phyloP scores from a whole-genome alignment of 2,113 vertebrate genomes.

The Nasalis larvatus region DNA sequence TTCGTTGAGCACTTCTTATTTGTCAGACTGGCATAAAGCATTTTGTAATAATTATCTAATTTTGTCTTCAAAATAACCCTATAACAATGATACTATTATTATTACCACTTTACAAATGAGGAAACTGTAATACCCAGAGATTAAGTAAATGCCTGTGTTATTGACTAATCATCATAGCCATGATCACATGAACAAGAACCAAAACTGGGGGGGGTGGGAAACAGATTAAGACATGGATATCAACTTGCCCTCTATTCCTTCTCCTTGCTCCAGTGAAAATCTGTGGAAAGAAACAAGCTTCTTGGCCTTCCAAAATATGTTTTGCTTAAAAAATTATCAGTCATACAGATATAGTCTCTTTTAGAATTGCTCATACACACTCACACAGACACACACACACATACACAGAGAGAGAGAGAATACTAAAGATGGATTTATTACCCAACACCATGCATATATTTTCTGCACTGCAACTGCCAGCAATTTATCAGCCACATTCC shows the following conservation, averaged over 20 bases:
- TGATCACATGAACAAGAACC: neutral
- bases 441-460: neutral
- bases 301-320: neutral
- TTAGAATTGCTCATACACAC: neutral
- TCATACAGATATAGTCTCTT: neutral
- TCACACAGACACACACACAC: no score
- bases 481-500: conserved; percentile 54
- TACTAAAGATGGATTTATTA: neutral
- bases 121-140: neutral
- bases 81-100: neutral
- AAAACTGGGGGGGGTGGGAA: neutral
- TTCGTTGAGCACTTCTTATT: neutral
- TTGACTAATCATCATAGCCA: neutral
- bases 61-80: conserved; percentile 3
- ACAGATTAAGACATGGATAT: neutral
- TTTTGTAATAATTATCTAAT: neutral
- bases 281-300: neutral
- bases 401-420: neutral
- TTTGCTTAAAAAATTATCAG: conserved; percentile 2
- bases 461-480: conserved; percentile 28
- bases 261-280: neutral
- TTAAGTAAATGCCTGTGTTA: neutral
- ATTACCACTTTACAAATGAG: neutral
- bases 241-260: neutral
- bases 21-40: neutral